Base-by-base conservation (phyloP, 64 coral and sea anemone species). In the Acropora yongei region DNA sequence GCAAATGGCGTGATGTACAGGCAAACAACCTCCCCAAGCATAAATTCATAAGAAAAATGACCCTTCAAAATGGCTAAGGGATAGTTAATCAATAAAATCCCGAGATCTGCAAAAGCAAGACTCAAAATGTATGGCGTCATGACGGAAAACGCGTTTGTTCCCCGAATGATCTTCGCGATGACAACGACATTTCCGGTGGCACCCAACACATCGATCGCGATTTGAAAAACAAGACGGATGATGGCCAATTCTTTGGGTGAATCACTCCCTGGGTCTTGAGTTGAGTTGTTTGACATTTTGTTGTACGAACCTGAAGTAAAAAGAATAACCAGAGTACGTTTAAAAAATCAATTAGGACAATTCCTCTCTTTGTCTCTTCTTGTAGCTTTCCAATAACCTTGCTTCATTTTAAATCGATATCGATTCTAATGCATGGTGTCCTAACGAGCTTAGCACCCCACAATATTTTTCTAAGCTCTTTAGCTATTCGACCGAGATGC, bases 71-170 rank as follows among this genome's bases (percentile, higher is more conserved):
- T 41, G 3, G 1, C 57, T 13, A 87, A 3, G 9, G 90, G 90
- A 20, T 86, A 66, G 60, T 78, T 79, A 0, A 92, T 50, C 5
- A 92, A 30, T 8, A 92, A 80, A 55, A 92, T 82, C 4, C 90
- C 82, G 2, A 87, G 6, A 72, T 92, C 90, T 50, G 90, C 82
- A 10, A 86, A 69, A 44, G 90, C 82, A 2, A 87, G 74, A 51
- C 72, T 87, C 45, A 75, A 13, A 75, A 92, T 74, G 30, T 86
- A 87, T 1, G 77, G 72, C 10, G 61, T 92, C 90, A 92, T 86
- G 6, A 50, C 84, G 1, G 90, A 77, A 3, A 86, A 61, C 49
- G 78, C 76, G n/a, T 87, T 86, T 49, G 82, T 58, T 47, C 90
- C 74, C 49, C 72, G 86, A 42, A 84, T 79, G n/a, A 92, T 87